Conservation (phyloP, 2,113 vertebrate genomes). For the Asarcornis scutulata region DNA sequence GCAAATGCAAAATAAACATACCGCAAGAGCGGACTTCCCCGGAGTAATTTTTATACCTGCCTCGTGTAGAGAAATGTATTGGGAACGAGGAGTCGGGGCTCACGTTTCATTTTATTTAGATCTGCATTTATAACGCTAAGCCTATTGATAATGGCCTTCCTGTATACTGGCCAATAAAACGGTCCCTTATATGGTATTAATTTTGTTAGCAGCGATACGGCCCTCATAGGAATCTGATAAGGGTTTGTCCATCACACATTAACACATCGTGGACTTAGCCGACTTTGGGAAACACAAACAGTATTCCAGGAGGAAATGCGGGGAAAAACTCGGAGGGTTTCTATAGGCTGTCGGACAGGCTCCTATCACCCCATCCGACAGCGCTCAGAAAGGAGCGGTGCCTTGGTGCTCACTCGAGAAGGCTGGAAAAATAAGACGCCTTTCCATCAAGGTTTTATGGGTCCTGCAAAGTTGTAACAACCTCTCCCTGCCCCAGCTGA, state of each 20-base stretch:
- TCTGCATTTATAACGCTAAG: slow-evolving; percentile 65
- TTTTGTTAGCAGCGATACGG: slow-evolving; percentile 57
- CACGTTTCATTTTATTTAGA: slow-evolving; percentile 66
- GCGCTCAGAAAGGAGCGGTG: not conserved
- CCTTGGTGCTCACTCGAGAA: not conserved
- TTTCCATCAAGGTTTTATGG: slow-evolving; percentile 37
- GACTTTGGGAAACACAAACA: slow-evolving; percentile 1
- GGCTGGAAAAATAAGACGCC: not conserved
- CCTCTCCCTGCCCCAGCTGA: not conserved
- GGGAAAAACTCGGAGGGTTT: not conserved
- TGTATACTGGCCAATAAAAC: slow-evolving; percentile 60
- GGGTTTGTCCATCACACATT: slow-evolving; percentile 53
- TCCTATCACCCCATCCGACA: not conserved
- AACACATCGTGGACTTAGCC: slow-evolving; percentile 22
- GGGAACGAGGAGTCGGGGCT: slow-evolving; percentile 19
- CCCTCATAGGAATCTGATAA: slow-evolving; percentile 68
- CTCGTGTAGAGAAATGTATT: slow-evolving; percentile 34
- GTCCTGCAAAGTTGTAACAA: not conserved
- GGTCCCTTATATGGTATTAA: slow-evolving; percentile 59
- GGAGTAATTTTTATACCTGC: slow-evolving; percentile 57
- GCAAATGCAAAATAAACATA: slow-evolving; percentile 65
- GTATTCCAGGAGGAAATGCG: not conserved
- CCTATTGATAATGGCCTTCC: slow-evolving; percentile 64
- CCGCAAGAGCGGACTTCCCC: slow-evolving; percentile 45
- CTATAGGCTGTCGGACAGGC: not conserved